Conservation (phyloP, 2,888 invertebrate species). For the Drosophila flavopinicola region DNA sequence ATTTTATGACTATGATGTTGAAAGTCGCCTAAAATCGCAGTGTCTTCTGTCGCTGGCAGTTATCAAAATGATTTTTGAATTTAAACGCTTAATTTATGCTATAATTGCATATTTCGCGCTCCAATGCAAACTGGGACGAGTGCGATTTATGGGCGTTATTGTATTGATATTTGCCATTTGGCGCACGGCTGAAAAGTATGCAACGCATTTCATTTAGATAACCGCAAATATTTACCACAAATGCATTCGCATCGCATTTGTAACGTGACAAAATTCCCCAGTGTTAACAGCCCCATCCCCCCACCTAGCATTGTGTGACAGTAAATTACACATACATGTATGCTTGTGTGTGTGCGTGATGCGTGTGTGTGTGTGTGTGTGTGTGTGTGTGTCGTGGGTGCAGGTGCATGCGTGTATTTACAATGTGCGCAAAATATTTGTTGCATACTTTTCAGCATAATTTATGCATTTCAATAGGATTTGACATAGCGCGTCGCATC, state of each 20-base stretch:
- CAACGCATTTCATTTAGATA: conserved; percentile 78
- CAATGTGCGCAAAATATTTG: conserved; percentile 40
- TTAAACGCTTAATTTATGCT: conserved; percentile 69
- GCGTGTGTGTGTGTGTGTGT: conserved; percentile 9
- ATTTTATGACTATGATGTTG: neutral
- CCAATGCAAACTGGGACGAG: conserved; percentile 42
- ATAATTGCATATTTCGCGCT: conserved; percentile 71
- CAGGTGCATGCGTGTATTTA: conserved; percentile 23
- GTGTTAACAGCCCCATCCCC: conserved; percentile 7
- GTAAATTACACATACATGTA: conserved; percentile 30
- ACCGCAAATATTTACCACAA: conserved; percentile 78
- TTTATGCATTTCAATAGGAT: conserved; percentile 61
- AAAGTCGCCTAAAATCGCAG: conserved; percentile 2
- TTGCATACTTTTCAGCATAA: conserved; percentile 57
- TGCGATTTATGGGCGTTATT: conserved; percentile 38
- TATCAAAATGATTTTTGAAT: conserved; percentile 42
- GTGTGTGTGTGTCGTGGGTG: conserved; percentile 13
- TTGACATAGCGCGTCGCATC: conserved; percentile 24
- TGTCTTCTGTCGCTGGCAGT: conserved; percentile 15
- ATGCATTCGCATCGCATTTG: conserved; percentile 60
- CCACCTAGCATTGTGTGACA: neutral
- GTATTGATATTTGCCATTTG: conserved; percentile 17
- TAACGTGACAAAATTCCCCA: conserved; percentile 49
- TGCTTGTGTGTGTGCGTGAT: conserved; percentile 9
- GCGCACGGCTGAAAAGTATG: conserved; percentile 40